Evolutionary conservation across 1,140 invertebrate genomes (phyloP), one percentile per base, ranked within the genome.

Genomic region (Tetraneura akinire): DNA sequence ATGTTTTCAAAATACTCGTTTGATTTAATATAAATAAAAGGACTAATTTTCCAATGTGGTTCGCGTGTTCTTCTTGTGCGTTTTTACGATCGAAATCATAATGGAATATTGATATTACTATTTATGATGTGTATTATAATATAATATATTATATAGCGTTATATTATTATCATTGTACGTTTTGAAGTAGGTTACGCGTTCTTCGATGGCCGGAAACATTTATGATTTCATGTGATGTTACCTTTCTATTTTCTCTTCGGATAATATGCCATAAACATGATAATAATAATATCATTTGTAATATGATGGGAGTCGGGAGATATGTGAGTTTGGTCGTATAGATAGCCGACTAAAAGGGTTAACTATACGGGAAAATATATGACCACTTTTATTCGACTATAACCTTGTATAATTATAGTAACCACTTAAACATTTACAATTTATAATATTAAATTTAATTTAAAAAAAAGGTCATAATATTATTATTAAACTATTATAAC

Each of bases 121-220:
- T 64, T 37, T 9, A 37, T n/a, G n/a, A n/a, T n/a, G n/a, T n/a
- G n/a, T n/a, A n/a, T 70, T 68, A 68, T 45, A 68, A 10, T 68
- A 23, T 68, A 45, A 68, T 68, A 45, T 45, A 53, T 53, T n/a
- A n/a, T 53, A 53, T 51, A 49, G n/a, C 14, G n/a, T n/a, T n/a
- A n/a, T n/a, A n/a, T n/a, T n/a, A 51, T 6, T 53, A 49, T 49
- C 21, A 47, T 47, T 49, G 68, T 49, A 49, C 42, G 45, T 49
- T 26, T 70, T 70, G 68, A 70, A 70, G 68, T 70, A 70, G 68
- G 68, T 70, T 70, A 70, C 45, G 68, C 68, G 68, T 70, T 68
- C 37, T 45, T 16, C 64, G 64, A 66, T 49, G 68, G 68, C 68
- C 68, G 45, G 68, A 70, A 70, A 70, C 68, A 49, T 70, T 26